Base-by-base conservation (phyloP, 2,888 invertebrate genomes). In the Temnothorax rugatulus region DNA sequence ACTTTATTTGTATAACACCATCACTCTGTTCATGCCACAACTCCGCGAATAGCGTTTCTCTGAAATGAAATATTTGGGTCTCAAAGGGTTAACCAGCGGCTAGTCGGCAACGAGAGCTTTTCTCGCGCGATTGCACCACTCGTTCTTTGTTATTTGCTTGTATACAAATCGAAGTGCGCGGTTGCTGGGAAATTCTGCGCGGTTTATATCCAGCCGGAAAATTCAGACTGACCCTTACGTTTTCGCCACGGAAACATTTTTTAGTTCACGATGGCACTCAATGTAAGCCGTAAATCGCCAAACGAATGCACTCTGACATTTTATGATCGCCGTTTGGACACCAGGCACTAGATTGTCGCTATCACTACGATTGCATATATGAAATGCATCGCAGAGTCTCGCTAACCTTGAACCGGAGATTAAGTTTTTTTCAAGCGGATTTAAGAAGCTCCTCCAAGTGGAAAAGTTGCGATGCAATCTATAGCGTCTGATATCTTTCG, bases 91-190 rank as follows among this genome's bases (percentile, higher is more conserved):
- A 73, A 57, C 73, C 25, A 73, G 47, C 44, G 29, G 59, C 8
- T n/a, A 44, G 61, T 34, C 34, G 29, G 59, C 66, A 77, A 77
- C 44, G 77, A 41, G 77, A 34, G 66, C 41, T n/a, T 29, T 66
- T 68, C 54, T 57, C 41, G 41, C 54, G 25, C 66, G 66, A 77
- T 77, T 54, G 77, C n/a, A 29, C 18, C 29, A 54, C 54, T 76
- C 34, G 74, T 47, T 47, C 64, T 77, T 77, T 77, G 77, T 77
- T 77, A 77, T 77, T 66, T 44, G 44, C 41, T 68, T 77, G 44
- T 77, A 57, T 68, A 66, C n/a, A n/a, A 29, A 68, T 66, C 29
- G 68, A 66, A 54, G 41, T 21, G 41, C 0, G n/a, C 66, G n/a
- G 66, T 57, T 50, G 52, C 11, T 18, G 38, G 38, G 4, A 76